These are phyloP conservation scores for Megamerina dolium DNA, from an alignment of 2,888 invertebrate species.

Conservation along the genomic window DNA sequence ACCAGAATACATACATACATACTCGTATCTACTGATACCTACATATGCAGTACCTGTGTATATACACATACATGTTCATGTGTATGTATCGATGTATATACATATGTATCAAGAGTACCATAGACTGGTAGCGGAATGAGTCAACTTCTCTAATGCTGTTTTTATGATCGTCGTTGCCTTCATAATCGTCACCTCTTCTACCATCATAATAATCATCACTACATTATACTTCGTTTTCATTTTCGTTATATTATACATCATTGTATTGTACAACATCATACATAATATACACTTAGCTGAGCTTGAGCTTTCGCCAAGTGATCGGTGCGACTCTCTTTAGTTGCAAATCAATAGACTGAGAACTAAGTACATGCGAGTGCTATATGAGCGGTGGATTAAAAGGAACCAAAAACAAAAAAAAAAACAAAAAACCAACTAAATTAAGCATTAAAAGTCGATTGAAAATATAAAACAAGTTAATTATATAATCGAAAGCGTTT, in stretches of 20 bases:
- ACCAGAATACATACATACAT: background rate
- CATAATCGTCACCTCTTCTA: background rate
- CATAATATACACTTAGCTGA: background rate
- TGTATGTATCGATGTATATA: too few relatives aligned
- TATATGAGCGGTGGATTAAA: slow-evolving; percentile 1
- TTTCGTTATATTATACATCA: background rate
- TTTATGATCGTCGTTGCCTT: slow-evolving; percentile 3
- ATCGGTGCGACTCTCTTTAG: slow-evolving; percentile 21
- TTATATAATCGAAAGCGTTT: too few relatives aligned
- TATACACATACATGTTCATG: too few relatives aligned
- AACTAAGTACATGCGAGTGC: slow-evolving; percentile 5
- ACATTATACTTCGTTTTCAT: background rate
- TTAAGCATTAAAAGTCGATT: too few relatives aligned
- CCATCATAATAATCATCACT: background rate
- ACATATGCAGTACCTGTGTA: too few relatives aligned
- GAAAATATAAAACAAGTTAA: too few relatives aligned
- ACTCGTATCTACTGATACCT: background rate
- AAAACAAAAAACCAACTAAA: too few relatives aligned
- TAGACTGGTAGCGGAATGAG: background rate
- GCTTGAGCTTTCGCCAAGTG: slow-evolving; percentile 11
- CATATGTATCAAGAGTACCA: too few relatives aligned
- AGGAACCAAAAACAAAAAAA: slow-evolving; percentile 1
- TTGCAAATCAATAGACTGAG: slow-evolving; percentile 26
- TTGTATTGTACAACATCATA: background rate
- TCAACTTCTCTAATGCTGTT: slow-evolving; percentile 2